A percentile compares a stretch with the other conserved stretches of the same genome.
phyloP scores from a whole-genome alignment of 2,888 invertebrate genomes.

The Coelinius sp. region DNA sequence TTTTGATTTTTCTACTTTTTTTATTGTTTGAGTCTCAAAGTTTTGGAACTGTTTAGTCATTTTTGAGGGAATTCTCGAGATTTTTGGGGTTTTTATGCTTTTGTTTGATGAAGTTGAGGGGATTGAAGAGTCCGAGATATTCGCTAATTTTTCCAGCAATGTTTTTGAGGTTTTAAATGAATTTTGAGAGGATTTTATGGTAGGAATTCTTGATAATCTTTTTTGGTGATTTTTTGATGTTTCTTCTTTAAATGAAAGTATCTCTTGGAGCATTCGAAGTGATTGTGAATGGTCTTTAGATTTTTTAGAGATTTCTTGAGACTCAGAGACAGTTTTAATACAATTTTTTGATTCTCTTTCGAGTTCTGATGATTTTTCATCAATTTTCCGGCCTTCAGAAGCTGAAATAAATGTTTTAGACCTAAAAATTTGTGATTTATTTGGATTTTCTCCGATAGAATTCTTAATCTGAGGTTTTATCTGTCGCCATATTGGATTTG shows the following conservation, averaged over 20 bases:
- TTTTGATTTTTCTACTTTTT: conserved; percentile 3
- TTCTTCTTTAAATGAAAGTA: conserved; percentile 40
- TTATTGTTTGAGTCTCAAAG: conserved; percentile 13
- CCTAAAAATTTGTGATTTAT: conserved; percentile 24
- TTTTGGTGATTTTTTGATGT: conserved; percentile 12
- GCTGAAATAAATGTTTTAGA: conserved; percentile 36
- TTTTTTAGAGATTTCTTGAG: conserved; percentile 2
- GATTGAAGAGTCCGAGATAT: conserved; percentile 29
- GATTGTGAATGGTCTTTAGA: conserved; percentile 36
- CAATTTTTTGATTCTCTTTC: not conserved
- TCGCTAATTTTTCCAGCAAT: conserved; percentile 37
- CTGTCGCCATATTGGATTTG: not conserved
- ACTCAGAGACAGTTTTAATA: not conserved
- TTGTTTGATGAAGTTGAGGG: not conserved
- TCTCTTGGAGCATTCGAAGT: conserved; percentile 45
- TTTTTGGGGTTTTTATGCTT: not conserved
- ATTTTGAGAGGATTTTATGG: not conserved
- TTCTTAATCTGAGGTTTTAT: not conserved
- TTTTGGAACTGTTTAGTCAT: not conserved
- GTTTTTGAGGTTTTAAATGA: conserved; percentile 30
- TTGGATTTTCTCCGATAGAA: not conserved
- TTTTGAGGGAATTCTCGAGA: not conserved
- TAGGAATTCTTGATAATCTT: conserved; percentile 27
- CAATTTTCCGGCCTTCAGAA: not conserved
- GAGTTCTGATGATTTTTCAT: not conserved